phyloP scores from a whole-genome alignment of 2,113 vertebrate genomes.

The Channa argus region DNA sequence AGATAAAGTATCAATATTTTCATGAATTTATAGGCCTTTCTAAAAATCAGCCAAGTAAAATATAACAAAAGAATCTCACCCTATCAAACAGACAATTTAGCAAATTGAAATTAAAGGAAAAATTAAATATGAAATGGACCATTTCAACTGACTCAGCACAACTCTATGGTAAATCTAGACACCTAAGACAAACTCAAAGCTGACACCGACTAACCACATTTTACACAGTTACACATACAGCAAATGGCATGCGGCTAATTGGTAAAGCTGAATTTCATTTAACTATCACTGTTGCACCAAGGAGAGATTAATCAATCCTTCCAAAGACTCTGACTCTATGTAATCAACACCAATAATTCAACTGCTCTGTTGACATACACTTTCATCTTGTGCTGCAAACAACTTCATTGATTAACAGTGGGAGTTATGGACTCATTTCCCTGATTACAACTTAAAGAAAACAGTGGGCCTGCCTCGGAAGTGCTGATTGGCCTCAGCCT shows the following conservation, averaged over 20 bases:
- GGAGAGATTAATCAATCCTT: constrained; percentile 39
- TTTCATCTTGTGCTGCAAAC: constrained; percentile 55
- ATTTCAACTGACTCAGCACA: neutral
- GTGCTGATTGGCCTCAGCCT: constrained; percentile 81
- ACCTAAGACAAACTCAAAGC: neutral
- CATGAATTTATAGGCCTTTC: too few relatives aligned
- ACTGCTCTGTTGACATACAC: constrained; percentile 63
- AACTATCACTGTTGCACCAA: constrained; percentile 38
- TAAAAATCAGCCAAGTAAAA: too few relatives aligned
- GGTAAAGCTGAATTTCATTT: constrained; percentile 30
- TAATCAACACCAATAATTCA: constrained; percentile 69
- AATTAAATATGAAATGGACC: neutral
- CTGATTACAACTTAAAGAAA: constrained; percentile 89
- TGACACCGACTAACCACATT: neutral
- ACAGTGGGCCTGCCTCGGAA: constrained; percentile 80
- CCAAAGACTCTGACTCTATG: constrained; percentile 30
- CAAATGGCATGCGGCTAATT: neutral
- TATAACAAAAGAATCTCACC: too few relatives aligned
- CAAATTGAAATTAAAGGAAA: neutral
- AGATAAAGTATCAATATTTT: too few relatives aligned
- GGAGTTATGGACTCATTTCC: constrained; percentile 89
- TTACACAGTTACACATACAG: neutral
- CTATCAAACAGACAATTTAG: neutral
- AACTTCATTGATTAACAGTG: constrained; percentile 78
- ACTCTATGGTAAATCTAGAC: neutral